Evolutionary conservation across 2,888 invertebrate genomes (phyloP), one percentile per base, ranked within the genome.

Genomic region (Mesoligia furuncula): DNA sequence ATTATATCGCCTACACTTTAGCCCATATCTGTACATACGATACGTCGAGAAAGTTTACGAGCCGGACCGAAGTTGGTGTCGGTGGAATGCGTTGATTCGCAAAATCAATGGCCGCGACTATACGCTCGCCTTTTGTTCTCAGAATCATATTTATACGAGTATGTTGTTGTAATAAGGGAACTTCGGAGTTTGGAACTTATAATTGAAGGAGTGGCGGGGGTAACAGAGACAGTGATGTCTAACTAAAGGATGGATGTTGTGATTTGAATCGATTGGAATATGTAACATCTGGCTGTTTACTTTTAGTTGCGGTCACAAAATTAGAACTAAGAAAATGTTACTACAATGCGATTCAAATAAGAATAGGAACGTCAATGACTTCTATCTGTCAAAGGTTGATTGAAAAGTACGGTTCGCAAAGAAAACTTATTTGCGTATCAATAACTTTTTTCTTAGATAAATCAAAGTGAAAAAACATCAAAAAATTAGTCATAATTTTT

Each of bases 31-130:
- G 85, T 88, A 83, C 39, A 77, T 11, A 31, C 80, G 64, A 48
- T 85, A 65, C 27, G 68, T 75, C 27, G 76, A 73, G 83, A 70
- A 85, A 87, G 85, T 85, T 87, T 87, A 83, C 75, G 75, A 87
- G 75, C 62, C 39, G 68, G 69, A 75, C 75, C 66, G 64, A 88
- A 83, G 87, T 88, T 87, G 74, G 73, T 82, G 82, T 81, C 82
- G 73, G 75, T 36, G 74, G 77, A 65, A 79, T 85, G 83, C 54
- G 73, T 75, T 83, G 79, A 71, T 83, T 79, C 75, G 11, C 54
- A 79, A 73, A 85, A 79, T 75, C 83, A 75, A 79, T 83, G 83
- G 64, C 15, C 64, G 31, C 59, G 39, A 82, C 78, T 73, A 73
- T 81, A 74, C 79, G 48, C 39, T 57, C 13, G 64, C 75, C 75